phyloP scores from a whole-genome alignment of 1,140 invertebrate species.

The Brachystomella parvula region DNA sequence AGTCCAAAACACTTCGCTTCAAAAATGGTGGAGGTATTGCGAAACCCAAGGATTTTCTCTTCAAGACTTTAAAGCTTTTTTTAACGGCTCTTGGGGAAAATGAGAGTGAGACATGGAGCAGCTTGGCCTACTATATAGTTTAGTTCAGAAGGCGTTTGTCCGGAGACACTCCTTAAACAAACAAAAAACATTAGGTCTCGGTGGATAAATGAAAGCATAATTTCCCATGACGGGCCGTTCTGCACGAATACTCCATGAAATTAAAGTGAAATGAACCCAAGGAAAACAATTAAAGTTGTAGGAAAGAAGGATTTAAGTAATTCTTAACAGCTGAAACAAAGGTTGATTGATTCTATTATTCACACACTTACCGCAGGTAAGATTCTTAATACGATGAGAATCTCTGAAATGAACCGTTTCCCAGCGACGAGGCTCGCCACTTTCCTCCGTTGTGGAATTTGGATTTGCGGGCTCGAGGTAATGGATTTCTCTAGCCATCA shows the following conservation, averaged over 20 bases:
- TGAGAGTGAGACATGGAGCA: too few species aligned
- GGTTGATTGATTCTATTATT: neutral
- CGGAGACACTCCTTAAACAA: too few species aligned
- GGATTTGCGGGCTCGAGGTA: slow-evolving; percentile 57
- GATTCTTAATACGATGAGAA: slow-evolving; percentile 46
- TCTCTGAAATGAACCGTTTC: slow-evolving; percentile 27
- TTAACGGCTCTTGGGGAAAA: too few species aligned
- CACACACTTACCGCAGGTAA: slow-evolving; percentile 55
- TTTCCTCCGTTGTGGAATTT: slow-evolving; percentile 38
- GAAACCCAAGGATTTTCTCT: too few species aligned
- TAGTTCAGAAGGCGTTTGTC: too few species aligned
- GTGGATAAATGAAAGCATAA: neutral
- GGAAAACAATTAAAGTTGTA: neutral
- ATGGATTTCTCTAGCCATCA: slow-evolving; percentile 64
- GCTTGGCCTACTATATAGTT: too few species aligned
- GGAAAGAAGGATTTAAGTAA: neutral
- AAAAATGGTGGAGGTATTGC: too few species aligned
- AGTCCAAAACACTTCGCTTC: too few species aligned
- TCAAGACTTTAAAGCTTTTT: too few species aligned
- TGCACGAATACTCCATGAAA: neutral
- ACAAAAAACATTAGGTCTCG: too few species aligned
- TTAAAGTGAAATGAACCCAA: neutral
- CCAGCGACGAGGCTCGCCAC: slow-evolving; percentile 24
- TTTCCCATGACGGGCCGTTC: neutral
- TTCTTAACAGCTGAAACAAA: neutral